These are phyloP conservation scores for Nesidiocoris tenuis DNA, from an alignment of 2,888 invertebrate genomes.

Conservation along the genomic window DNA sequence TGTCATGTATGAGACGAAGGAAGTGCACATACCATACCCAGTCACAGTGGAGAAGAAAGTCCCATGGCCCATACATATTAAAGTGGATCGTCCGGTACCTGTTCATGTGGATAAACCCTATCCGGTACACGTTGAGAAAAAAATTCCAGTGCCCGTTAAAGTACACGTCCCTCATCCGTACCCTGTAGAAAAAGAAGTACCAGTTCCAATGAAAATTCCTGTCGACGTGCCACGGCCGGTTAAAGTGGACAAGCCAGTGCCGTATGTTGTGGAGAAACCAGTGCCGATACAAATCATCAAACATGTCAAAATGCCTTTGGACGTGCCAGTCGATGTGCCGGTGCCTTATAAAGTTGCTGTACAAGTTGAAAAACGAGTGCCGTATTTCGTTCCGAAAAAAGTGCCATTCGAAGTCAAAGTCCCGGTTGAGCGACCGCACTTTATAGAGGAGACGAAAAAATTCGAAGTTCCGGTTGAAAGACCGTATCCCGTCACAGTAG, in stretches of 20 bases:
- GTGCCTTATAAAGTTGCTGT: constrained; percentile 47
- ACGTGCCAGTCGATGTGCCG: constrained; percentile 46
- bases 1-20: constrained; percentile 33
- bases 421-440: constrained; percentile 49
- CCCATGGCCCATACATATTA: constrained; percentile 49
- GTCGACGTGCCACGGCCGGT: constrained; percentile 51
- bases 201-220: constrained; percentile 50
- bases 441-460: constrained; percentile 46
- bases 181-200: constrained; percentile 51
- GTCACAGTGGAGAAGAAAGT: constrained; percentile 42
- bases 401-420: constrained; percentile 42
- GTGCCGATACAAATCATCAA: constrained; percentile 49
- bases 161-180: constrained; percentile 51
- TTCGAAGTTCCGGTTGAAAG: constrained; percentile 40
- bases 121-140: constrained; percentile 51
- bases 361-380: constrained; percentile 48
- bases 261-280: constrained; percentile 50
- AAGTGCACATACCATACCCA: constrained; percentile 37
- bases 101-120: constrained; percentile 51
- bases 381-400: constrained; percentile 47
- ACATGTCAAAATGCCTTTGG: constrained; percentile 24
- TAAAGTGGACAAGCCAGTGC: constrained; percentile 50
- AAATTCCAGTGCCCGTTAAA: constrained; percentile 50
- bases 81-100: constrained; percentile 50
- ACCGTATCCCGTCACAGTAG: constrained; percentile 44